Base-by-base conservation (phyloP, 2,113 vertebrate genomes). In the Ptychochromis oligacanthus region DNA sequence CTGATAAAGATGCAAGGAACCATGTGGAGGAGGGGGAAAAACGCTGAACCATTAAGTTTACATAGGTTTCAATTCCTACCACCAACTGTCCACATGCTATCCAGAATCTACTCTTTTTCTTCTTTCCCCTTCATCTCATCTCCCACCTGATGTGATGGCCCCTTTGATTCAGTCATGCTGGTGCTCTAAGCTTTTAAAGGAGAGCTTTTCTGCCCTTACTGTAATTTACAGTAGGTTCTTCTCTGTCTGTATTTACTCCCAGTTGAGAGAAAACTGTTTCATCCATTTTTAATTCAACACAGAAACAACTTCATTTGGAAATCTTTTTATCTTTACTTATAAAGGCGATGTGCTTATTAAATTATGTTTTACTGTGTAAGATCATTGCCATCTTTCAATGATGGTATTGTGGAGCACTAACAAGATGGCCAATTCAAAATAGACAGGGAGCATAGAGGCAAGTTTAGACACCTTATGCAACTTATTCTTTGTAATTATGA, bases 1-100 rank as follows among this genome's bases (percentile, higher is more conserved):
- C 85, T 88, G 92, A 92, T 93, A 92, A 93, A 92, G 88, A 93
- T 85, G 83, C 85, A 87, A 88, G 82, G 75, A 91, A 34, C 58
- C 87, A 79, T 52, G 58, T 26, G 70, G 79, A 87, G 90, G 77
- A 81, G 62, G 34, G 58, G 64, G 79, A 31, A 54, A 83, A 82
- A 64, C 1, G 43, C 54, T 72, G 79, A 83, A 79, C 61, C 82
- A 78, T 88, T 86, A 90, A 81, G 87, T 93, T 92, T 93, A 90
- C 78, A 85, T 86, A 87, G 88, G 83, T 80, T 88, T 87, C 86
- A 62, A 64, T 79, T 65, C 77, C 54, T 57, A 81, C 85, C 72
- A 79, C 83, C 86, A 46, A 85, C 65, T 77, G 70, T 70, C 83
- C 60, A 9, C 81, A 80, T 83, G 83, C 89, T 5, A 72, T 88